Base-by-base conservation (phyloP, 2,797 vertebrate species). In the Sebastes oblongus region DNA sequence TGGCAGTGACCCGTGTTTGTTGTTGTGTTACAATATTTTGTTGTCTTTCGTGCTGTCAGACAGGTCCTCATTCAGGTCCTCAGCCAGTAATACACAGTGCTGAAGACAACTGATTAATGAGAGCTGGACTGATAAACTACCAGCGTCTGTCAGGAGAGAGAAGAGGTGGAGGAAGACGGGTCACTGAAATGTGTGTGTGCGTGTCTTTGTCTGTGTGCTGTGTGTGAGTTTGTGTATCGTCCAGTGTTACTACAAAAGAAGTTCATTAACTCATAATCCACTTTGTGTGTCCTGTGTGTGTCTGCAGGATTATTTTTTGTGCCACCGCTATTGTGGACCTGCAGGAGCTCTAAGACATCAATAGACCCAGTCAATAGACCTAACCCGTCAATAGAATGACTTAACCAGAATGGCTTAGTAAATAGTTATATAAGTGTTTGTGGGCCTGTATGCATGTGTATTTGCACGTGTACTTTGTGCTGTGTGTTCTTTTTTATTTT, bases 221-320 rank as follows among this genome's bases (percentile, higher is more conserved):
- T 46, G 68, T 46, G 67, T 61, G 32, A 60, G 61, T 39, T 54
- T 70, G 72, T 30, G 39, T 54, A 32, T 20, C 25, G 34, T 52
- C 62, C 66, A 13, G 52, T 36, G 55, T 56, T 39, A 30, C 30
- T 52, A 82, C 66, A 86, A 81, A 84, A 86, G 65, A 84, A 86
- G 79, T 88, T 85, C 42, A 87, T 86, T 84, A 87, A 82, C 60
- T 86, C 12, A 4, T 84, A 87, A 84, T 88, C 83, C 78, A 83
- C 66, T 75, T 46, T 68, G 74, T 86, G 72, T 78, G 50, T 59
- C 3, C 50, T 76, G 64, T 70, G 50, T 72, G 74, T 83, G 61
- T 56, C 6, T 62, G 30, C 46, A 32, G 72, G 80, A 86, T 80
- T 78, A 78, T 42, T 81, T 74, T 62, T 56, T 72, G 66, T 79